These are phyloP conservation scores for Cercopithecus mona DNA, from an alignment of 2,113 vertebrate genomes.

Conservation along the genomic window DNA sequence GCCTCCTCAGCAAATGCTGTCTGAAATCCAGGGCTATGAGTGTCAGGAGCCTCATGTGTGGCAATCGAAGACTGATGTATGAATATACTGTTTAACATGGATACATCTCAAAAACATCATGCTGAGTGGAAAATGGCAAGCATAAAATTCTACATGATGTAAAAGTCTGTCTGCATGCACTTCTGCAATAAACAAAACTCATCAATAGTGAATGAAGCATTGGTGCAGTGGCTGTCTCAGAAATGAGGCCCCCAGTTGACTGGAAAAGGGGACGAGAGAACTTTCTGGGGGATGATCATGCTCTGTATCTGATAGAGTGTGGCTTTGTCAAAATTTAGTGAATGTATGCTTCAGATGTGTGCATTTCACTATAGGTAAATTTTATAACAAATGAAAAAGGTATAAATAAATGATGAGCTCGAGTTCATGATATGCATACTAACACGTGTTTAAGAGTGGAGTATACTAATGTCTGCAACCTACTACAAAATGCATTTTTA, in stretches of 20 bases:
- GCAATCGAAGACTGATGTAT: background rate
- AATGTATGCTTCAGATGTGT: background rate
- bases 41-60: too few relatives aligned
- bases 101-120: background rate
- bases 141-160: background rate
- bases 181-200: background rate
- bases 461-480: background rate
- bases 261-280: background rate
- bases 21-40: background rate
- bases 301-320: background rate
- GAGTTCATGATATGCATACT: background rate
- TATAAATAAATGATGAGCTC: background rate
- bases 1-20: background rate
- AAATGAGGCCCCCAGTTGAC: background rate
- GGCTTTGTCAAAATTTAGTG: background rate
- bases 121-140: background rate
- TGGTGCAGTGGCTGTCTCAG: background rate
- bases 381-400: background rate
- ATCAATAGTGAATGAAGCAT: background rate
- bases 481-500: background rate
- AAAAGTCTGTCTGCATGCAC: background rate
- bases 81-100: background rate
- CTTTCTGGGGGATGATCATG: background rate
- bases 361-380: background rate
- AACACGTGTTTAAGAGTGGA: background rate